A percentile compares a stretch with the other conserved stretches of the same genome.
Conservation (phyloP, 2,113 vertebrate genomes). For the Pipa parva region DNA sequence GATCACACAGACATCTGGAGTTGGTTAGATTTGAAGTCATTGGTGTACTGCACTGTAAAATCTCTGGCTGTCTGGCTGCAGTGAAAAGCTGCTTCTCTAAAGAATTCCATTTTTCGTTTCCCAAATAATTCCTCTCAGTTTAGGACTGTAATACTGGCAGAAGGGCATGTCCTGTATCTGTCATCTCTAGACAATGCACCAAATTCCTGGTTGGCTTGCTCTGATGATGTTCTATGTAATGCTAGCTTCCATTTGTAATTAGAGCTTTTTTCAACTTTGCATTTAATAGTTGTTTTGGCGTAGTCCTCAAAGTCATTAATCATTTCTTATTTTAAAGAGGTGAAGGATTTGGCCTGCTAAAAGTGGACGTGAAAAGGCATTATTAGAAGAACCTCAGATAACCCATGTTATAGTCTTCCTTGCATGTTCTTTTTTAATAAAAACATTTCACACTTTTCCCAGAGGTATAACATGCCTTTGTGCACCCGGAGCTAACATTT, state of each 20-base stretch:
- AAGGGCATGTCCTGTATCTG: constrained; percentile 46
- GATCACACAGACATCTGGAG: constrained; percentile 67
- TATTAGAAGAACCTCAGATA: too few species aligned
- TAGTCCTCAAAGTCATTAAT: too few species aligned
- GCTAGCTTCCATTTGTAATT: constrained; percentile 16
- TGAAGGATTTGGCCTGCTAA: too few species aligned
- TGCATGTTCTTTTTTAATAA: too few species aligned
- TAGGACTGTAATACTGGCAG: constrained; percentile 48
- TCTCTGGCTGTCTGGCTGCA: constrained; percentile 51
- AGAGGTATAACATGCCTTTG: too few species aligned
- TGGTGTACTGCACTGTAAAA: constrained; percentile 53
- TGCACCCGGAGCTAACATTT: too few species aligned
- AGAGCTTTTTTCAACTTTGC: neutral
- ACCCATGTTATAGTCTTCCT: too few species aligned
- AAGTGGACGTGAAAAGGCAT: too few species aligned
- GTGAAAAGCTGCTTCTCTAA: constrained; percentile 46
- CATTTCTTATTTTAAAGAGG: too few species aligned
- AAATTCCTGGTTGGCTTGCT: constrained; percentile 14
- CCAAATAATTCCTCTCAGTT: constrained; percentile 43
- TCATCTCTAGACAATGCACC: constrained; percentile 20
- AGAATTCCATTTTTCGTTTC: constrained; percentile 20
- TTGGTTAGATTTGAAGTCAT: constrained; percentile 62
- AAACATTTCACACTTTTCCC: too few species aligned
- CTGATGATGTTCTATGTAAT: constrained; percentile 8
- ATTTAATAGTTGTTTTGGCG: too few species aligned